A percentile compares a stretch with the other conserved stretches of the same genome.
These are phyloP conservation scores for Cephus nigrinus DNA, from an alignment of 2,888 invertebrate species.

Conservation along the genomic window DNA sequence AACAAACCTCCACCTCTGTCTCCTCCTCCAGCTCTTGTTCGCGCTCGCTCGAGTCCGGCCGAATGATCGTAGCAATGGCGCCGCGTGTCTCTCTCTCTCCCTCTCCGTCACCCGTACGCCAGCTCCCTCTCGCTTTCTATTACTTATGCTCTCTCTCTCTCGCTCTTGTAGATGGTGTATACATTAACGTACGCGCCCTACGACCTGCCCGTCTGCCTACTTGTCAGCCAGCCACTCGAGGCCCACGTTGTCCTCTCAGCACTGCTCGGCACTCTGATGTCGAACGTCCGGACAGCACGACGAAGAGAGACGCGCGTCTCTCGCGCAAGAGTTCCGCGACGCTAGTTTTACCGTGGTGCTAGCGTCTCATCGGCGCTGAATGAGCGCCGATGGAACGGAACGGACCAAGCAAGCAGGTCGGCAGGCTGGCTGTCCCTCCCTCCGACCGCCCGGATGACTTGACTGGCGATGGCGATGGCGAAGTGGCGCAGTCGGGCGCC, in stretches of 20 bases:
- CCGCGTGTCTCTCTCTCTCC: conserved; percentile 10
- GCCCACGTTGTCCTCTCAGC: conserved; percentile 3
- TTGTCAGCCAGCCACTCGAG: not conserved
- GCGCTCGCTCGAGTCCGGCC: conserved; percentile 15
- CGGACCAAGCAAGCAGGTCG: conserved; percentile 7
- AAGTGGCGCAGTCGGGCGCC: conserved; percentile 53
- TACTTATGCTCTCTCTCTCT: too few species aligned
- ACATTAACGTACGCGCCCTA: not conserved
- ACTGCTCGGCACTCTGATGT: not conserved
- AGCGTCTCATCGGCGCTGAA: not conserved
- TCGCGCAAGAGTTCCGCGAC: not conserved
- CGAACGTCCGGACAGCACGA: not conserved
- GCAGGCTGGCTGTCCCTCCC: conserved; percentile 34
- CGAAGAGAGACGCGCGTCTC: too few species aligned
- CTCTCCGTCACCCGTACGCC: too few species aligned
- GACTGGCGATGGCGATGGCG: conserved; percentile 40
- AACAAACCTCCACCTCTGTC: conserved; percentile 27
- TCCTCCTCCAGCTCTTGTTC: conserved; percentile 20
- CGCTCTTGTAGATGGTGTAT: not conserved
- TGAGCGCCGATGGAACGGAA: conserved; percentile 3
- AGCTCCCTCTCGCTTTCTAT: too few species aligned
- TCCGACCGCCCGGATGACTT: conserved; percentile 44
- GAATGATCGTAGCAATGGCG: conserved; percentile 30
- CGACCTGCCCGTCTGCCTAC: not conserved
- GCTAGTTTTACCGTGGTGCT: not conserved